Evolutionary conservation across 2,888 invertebrate species (phyloP).

Genomic region (Drosophila melanosoma): DNA sequence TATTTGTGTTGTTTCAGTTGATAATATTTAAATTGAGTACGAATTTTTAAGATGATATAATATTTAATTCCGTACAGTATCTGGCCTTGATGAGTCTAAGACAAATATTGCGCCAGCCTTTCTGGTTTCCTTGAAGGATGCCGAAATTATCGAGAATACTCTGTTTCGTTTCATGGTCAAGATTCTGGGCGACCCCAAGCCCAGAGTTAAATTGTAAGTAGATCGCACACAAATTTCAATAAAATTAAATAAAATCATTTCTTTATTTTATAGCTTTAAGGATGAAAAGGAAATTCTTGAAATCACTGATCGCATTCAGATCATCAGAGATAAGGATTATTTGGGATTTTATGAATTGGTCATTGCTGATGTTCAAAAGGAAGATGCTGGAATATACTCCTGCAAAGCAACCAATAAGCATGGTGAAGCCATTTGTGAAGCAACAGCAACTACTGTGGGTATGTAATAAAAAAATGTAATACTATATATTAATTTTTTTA

Average conservation of each 20-base stretch:
- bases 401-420: conserved; percentile 93
- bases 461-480: conserved; percentile 50
- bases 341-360: conserved; percentile 95
- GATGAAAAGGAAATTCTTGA: conserved; percentile 90
- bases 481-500: too few relatives aligned
- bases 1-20: neutral
- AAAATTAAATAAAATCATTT: neutral
- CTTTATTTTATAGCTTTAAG: conserved; percentile 88
- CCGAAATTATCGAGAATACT: conserved; percentile 94
- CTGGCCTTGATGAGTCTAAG: conserved; percentile 89
- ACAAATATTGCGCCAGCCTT: conserved; percentile 93
- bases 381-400: conserved; percentile 93
- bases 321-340: conserved; percentile 90
- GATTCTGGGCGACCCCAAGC: conserved; percentile 94
- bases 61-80: conserved; percentile 45
- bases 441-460: conserved; percentile 92
- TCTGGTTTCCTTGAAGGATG: conserved; percentile 93
- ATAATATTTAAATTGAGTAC: too few relatives aligned
- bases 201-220: conserved; percentile 95
- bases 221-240: neutral
- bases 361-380: conserved; percentile 91
- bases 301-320: conserved; percentile 89
- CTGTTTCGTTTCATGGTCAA: conserved; percentile 95
- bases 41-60: neutral
- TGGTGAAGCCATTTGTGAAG: conserved; percentile 91